Conservation (phyloP, 2,797 vertebrate species). For the Cirrhinus molitorella region DNA sequence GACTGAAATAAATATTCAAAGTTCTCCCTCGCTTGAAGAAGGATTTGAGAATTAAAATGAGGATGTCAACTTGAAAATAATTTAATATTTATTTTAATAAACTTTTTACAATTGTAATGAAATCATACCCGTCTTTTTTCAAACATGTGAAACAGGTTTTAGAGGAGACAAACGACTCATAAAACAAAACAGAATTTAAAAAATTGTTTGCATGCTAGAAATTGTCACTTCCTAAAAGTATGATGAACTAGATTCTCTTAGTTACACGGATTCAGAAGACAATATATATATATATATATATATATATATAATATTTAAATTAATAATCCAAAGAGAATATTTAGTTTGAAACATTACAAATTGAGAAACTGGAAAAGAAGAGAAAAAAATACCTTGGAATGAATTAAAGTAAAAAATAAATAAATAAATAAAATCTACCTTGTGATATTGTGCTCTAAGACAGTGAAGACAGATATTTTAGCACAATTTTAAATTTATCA, state of each 20-base stretch:
- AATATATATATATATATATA: too few relatives aligned
- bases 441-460: background rate
- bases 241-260: too few relatives aligned
- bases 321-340: too few relatives aligned
- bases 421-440: too few relatives aligned
- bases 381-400: too few relatives aligned
- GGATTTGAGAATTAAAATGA: background rate
- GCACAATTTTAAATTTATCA: background rate
- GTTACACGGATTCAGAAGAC: too few relatives aligned
- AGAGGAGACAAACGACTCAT: background rate
- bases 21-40: background rate
- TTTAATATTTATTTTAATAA: background rate
- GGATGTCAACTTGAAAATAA: background rate
- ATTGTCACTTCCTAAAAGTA: background rate
- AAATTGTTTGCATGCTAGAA: background rate
- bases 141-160: background rate
- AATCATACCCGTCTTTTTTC: background rate
- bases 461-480: background rate
- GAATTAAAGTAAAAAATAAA: too few relatives aligned
- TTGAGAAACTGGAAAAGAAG: too few relatives aligned
- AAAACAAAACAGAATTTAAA: background rate
- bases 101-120: background rate
- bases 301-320: too few relatives aligned
- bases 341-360: background rate
- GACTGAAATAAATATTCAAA: background rate